A percentile compares a stretch with the other conserved stretches of the same genome.
These are phyloP conservation scores for Limnephilus marmoratus DNA, from an alignment of 2,888 invertebrate genomes.

Conservation along the genomic window DNA sequence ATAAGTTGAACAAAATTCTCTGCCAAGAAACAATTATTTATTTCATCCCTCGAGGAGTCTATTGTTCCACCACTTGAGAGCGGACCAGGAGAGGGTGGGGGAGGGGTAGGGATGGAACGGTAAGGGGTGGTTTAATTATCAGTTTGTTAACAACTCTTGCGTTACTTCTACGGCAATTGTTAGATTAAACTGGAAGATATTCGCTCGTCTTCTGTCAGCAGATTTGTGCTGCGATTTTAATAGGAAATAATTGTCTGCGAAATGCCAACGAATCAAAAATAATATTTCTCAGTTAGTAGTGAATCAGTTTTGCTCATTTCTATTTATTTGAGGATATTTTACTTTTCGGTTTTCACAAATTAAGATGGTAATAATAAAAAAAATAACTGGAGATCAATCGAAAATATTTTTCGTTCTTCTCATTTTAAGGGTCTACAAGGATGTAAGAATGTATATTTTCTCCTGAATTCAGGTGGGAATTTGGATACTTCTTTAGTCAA, in stretches of 20 bases:
- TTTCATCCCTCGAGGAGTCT: slow-evolving; percentile 40
- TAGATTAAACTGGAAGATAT: slow-evolving; percentile 25
- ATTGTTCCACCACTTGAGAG: slow-evolving; percentile 13
- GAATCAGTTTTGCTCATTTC: neutral
- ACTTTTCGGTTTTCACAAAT: neutral
- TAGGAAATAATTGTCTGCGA: slow-evolving; percentile 24
- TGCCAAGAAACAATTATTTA: slow-evolving; percentile 53
- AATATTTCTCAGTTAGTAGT: neutral
- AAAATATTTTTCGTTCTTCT: too few species aligned
- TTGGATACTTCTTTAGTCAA: too few species aligned
- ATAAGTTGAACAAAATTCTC: slow-evolving; percentile 44
- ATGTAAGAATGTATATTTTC: too few species aligned
- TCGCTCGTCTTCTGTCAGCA: slow-evolving; percentile 27
- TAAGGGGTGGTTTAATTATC: slow-evolving; percentile 35
- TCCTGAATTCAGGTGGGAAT: too few species aligned
- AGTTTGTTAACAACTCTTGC: slow-evolving; percentile 39
- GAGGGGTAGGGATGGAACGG: neutral
- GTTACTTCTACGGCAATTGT: slow-evolving; percentile 32
- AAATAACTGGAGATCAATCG: neutral
- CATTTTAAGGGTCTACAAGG: too few species aligned
- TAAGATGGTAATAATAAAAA: neutral
- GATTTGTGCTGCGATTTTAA: slow-evolving; percentile 11
- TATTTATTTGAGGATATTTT: neutral
- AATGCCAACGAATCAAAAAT: slow-evolving; percentile 3
- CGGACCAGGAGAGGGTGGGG: neutral